These are phyloP conservation scores for Tamias sibiricus DNA, from an alignment of 2,113 vertebrate genomes.

Conservation along the genomic window DNA sequence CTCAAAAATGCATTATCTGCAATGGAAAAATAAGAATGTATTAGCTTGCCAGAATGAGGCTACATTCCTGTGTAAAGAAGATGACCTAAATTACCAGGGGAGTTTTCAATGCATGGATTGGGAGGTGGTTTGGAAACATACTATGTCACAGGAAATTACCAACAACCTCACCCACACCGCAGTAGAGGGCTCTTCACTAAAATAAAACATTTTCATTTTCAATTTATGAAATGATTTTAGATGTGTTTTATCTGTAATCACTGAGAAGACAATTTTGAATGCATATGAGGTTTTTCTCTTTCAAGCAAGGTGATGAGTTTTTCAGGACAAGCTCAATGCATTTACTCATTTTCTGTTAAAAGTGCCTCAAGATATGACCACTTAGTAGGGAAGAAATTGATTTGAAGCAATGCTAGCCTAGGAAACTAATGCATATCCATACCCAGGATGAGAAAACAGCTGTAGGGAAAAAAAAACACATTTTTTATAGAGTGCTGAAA, in stretches of 20 bases:
- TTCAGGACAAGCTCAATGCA: background rate
- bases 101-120: background rate
- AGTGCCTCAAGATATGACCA: background rate
- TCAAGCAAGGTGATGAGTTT: background rate
- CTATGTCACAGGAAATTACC: background rate
- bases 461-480: background rate
- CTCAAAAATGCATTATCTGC: background rate
- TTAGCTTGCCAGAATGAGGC: background rate
- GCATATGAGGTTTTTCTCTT: background rate
- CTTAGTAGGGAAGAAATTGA: background rate
- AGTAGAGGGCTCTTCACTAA: background rate
- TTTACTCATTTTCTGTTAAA: slow-evolving; percentile 18
- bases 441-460: background rate
- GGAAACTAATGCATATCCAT: background rate
- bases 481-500: background rate
- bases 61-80: background rate
- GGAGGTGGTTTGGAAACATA: background rate
- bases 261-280: background rate
- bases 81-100: background rate
- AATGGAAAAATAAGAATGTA: background rate
- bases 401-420: background rate
- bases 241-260: background rate
- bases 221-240: background rate
- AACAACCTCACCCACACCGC: background rate
- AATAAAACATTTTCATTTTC: background rate